Evolutionary conservation across 2,888 invertebrate species (phyloP), one percentile per base, ranked within the genome.

Genomic region (Nycteola revayana): DNA sequence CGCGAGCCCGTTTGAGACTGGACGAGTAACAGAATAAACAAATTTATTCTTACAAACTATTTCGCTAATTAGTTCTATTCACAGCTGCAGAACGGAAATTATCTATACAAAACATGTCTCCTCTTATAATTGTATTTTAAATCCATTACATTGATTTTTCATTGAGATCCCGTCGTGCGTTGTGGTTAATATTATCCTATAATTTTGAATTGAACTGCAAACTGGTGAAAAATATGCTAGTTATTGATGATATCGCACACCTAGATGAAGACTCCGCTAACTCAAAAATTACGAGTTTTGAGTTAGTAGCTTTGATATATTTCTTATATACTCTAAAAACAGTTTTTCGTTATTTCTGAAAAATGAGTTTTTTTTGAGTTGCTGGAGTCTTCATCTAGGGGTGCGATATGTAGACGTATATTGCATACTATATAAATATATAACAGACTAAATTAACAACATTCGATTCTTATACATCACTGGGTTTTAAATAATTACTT

Each of bases 1-100:
- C 14, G 3, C 25, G 25, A 25, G 25, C 31, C 11, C 31, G 25
- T 22, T 9, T 31, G 8, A 28, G 23, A 27, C 7, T 24, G 23
- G 23, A 18, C 22, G 21, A 3, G 21, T n/a, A 7, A 45, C 34
- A 56, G 49, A 53, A 53, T 43, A 53, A 56, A 54, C 48, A 42
- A 34, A 45, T 49, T 50, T 60, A 65, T 52, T 52, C 61, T 69
- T 70, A 71, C 49, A 63, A 50, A 56, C 62, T 75, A 76, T 66
- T 61, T 70, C 60, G 59, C 62, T 77, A 74, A 66, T 68, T 75
- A 76, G 64, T 76, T 55, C 66, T 83, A 85, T 77, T 81, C 84
- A 85, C 83, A 85, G 82, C 83, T 79, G 79, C 72, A 74, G 77
- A 81, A 82, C 80, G 79, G 81, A 84, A 78, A 84, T 66, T 59